Evolutionary conservation across 1,140 invertebrate genomes (phyloP).

Genomic region (Heterodera carotae): DNA sequence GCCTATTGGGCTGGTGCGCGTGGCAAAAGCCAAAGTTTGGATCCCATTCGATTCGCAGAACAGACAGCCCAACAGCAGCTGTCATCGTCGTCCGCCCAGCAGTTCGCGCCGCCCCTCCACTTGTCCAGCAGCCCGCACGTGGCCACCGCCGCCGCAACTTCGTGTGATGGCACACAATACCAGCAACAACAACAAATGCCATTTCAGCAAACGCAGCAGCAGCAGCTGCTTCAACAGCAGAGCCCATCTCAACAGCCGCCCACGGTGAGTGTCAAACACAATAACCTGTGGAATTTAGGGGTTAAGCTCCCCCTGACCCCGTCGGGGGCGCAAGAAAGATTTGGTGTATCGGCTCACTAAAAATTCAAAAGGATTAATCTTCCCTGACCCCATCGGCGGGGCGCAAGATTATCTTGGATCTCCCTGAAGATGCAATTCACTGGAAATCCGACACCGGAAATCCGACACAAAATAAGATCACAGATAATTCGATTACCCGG

Average conservation of each 20-base stretch:
- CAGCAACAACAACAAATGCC: slow-evolving; percentile 11
- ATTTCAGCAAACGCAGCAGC: slow-evolving; percentile 7
- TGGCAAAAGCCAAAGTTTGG: slow-evolving; percentile 40
- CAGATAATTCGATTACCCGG: too few species aligned
- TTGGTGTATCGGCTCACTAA: too few species aligned
- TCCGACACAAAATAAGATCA: too few species aligned
- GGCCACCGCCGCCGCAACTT: slow-evolving; percentile 12
- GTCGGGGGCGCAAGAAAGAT: too few species aligned
- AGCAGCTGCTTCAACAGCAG: background rate
- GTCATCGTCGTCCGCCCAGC: slow-evolving; percentile 7
- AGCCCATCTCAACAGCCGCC: background rate
- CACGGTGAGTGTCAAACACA: background rate
- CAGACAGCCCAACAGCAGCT: slow-evolving; percentile 12
- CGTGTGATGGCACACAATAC: slow-evolving; percentile 15
- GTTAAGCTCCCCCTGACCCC: too few species aligned
- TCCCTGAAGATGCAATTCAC: too few species aligned
- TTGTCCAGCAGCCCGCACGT: slow-evolving; percentile 12
- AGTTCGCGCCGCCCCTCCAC: slow-evolving; percentile 3
- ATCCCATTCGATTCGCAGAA: slow-evolving; percentile 34
- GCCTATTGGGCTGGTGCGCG: slow-evolving; percentile 33
- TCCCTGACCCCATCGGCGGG: too few species aligned
- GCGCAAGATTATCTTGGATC: too few species aligned
- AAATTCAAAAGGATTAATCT: too few species aligned
- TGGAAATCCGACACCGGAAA: too few species aligned
- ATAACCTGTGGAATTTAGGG: too few species aligned